Evolutionary conservation across 2,797 vertebrate species (phyloP), one percentile per base, ranked within the genome.

Genomic region (Neopelma chrysocephalum): DNA sequence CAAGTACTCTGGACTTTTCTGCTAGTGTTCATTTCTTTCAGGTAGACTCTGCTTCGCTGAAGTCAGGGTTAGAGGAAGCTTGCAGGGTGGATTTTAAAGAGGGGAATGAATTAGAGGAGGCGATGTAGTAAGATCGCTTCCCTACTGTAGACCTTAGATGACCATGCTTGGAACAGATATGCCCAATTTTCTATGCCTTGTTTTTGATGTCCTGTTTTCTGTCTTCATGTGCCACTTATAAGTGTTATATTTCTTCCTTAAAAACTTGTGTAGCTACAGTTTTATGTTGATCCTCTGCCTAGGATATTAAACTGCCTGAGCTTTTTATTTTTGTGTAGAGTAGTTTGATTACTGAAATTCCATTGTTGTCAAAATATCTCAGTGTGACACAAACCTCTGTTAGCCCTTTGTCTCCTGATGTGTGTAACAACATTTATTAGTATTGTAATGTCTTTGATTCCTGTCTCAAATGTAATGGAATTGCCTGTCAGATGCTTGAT

Each of bases 341-440:
- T 54, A 38, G 45, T 62, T 87, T 96, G 68, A 64, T 89, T 93
- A 75, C 87, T 61, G 65, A 94, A 93, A 89, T 83, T 85, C 69
- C 50, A n/a, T 92, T 89, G 54, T 13, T 89, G 69, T 85, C 87
- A 78, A 68, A 91, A 92, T 2, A 11, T 34, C 51, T 77, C 50
- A 36, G 31, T 72, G 50, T 85, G 84, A 91, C 2, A 3, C 38
- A 72, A 93, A 81, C 50, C 45, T 92, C 71, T 87, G 64, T 81
- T 88, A 95, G 50, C 20, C 58, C 61, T 43, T 82, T 87, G 50
- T 80, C 76, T 81, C 50, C 57, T 86, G 65, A 92, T 75, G 36
- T 51, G 86, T 82, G 79, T 89, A 82, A 81, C 54, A 89, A 54
- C n/a, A 5, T 9, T 85, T 94, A 87, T 81, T 93, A 89, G 54